Evolutionary conservation across 2,113 vertebrate species (phyloP).

Genomic region (Corydoras maculifer): DNA sequence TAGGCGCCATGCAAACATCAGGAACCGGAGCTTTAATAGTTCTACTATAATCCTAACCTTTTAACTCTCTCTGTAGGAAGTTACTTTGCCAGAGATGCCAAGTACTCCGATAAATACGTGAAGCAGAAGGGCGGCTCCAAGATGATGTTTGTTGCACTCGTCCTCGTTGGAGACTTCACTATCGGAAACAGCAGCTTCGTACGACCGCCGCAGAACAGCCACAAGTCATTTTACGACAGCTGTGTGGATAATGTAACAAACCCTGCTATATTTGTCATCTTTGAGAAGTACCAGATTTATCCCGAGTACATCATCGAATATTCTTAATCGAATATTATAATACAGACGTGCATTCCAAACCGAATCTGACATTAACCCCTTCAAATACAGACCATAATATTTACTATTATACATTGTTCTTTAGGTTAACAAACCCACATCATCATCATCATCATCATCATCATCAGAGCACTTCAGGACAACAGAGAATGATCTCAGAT

Average conservation of each 20-base stretch:
- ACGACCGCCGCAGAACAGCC: constrained; percentile 45
- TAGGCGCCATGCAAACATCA: neutral
- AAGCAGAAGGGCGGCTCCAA: constrained; percentile 15
- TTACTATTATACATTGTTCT: too few relatives aligned
- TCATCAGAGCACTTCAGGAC: too few relatives aligned
- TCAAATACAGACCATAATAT: too few relatives aligned
- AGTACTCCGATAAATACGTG: constrained; percentile 52
- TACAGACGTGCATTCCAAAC: neutral
- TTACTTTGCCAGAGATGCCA: constrained; percentile 64
- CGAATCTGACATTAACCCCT: too few relatives aligned
- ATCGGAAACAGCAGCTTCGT: constrained; percentile 34
- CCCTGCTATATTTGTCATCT: constrained; percentile 66
- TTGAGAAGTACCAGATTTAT: constrained; percentile 73
- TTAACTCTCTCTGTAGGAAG: constrained; percentile 56
- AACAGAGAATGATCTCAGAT: too few relatives aligned
- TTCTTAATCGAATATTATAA: constrained; percentile 17
- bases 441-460: too few relatives aligned
- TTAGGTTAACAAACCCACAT: too few relatives aligned
- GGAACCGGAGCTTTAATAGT: neutral
- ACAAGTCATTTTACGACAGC: constrained; percentile 55
- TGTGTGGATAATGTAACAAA: constrained; percentile 49
- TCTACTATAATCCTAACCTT: neutral
- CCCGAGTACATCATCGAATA: constrained; percentile 60
- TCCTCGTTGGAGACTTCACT: constrained; percentile 55
- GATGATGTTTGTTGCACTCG: constrained; percentile 56